These are phyloP conservation scores for Mimachlamys varia DNA, from an alignment of 2,888 invertebrate species.

Conservation along the genomic window DNA sequence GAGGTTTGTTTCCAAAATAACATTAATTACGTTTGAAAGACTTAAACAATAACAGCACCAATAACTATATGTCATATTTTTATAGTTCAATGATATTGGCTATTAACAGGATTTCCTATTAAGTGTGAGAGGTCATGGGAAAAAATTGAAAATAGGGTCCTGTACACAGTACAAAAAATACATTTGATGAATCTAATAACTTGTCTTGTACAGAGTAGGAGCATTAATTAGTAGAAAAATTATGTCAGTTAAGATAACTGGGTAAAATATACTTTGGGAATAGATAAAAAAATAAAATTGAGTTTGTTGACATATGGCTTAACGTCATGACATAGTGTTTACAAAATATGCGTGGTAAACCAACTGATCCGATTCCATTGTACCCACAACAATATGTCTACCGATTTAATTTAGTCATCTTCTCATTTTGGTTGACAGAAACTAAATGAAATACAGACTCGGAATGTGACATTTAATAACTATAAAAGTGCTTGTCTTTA, in stretches of 20 bases:
- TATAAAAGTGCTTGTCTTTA: background rate
- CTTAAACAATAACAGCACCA: background rate
- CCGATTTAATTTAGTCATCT: background rate
- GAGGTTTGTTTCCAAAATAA: background rate
- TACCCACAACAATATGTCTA: background rate
- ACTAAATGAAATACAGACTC: background rate
- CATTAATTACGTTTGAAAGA: constrained; percentile 1
- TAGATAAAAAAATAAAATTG: constrained; percentile 18
- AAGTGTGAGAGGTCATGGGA: constrained; percentile 1
- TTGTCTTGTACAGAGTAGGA: background rate
- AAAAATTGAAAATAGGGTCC: background rate
- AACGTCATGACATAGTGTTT: background rate
- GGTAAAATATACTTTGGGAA: constrained; percentile 11
- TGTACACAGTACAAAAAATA: constrained; percentile 26
- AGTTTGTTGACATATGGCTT: background rate
- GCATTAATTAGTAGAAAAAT: background rate
- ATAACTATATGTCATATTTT: background rate
- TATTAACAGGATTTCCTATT: background rate
- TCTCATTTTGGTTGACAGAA: background rate
- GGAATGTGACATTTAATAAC: background rate
- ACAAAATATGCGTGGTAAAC: background rate
- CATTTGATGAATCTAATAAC: constrained; percentile 8
- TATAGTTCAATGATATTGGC: background rate
- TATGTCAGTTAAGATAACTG: background rate
- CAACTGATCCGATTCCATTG: background rate